Evolutionary conservation across 2,113 vertebrate species (phyloP).

Genomic region (Pogona vitticeps): DNA sequence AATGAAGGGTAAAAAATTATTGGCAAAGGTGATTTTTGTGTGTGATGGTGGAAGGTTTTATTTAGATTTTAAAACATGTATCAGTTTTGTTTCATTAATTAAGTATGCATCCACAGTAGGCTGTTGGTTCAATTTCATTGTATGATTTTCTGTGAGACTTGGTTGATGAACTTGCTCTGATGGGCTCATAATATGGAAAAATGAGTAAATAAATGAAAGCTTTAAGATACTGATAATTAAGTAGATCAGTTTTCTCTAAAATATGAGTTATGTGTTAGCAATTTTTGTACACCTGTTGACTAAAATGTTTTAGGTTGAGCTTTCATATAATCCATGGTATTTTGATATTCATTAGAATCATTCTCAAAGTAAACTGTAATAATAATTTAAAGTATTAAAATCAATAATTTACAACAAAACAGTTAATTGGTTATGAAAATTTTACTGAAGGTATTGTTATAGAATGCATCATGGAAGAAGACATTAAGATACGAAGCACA

Average conservation of each 20-base stretch:
- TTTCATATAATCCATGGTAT: conserved; percentile 1
- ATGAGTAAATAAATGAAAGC: neutral
- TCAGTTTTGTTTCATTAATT: conserved; percentile 10
- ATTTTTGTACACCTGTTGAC: neutral
- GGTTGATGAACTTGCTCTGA: neutral
- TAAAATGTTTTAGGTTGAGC: neutral
- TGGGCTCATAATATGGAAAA: neutral
- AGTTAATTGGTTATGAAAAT: neutral
- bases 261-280: neutral
- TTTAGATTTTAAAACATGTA: neutral
- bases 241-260: neutral
- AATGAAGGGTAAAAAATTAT: conserved; percentile 53
- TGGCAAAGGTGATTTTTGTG: conserved; percentile 52
- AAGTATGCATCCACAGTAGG: neutral
- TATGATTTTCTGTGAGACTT: neutral
- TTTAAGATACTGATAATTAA: neutral
- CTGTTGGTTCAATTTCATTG: neutral
- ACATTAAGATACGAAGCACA: neutral
- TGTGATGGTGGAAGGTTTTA: neutral
- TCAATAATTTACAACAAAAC: neutral
- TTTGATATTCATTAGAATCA: neutral
- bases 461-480: neutral
- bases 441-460: neutral
- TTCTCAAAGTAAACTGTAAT: neutral
- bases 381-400: neutral